Evolutionary conservation across 30 jellyfish, hydroid and myxozoan species (phyloP).

Genomic region (Nemopilema nomurai): DNA sequence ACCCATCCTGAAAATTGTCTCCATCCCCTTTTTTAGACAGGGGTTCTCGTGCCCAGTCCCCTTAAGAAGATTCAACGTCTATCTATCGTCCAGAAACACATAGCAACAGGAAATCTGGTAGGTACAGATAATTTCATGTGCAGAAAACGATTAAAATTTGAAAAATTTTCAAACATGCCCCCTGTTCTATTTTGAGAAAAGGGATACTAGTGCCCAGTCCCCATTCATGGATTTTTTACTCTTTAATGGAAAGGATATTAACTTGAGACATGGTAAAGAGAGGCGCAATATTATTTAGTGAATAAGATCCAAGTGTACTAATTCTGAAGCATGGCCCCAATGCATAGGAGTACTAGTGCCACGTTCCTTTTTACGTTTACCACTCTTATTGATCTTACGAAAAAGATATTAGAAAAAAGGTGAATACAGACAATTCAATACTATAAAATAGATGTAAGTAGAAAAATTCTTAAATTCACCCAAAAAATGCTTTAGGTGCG

Average conservation of each 20-base stretch:
- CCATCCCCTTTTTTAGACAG: background rate
- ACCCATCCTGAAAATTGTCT: background rate
- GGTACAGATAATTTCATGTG: background rate
- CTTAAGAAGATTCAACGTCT: background rate
- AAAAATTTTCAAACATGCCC: background rate
- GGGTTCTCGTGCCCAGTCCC: background rate
- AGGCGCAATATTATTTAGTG: background rate
- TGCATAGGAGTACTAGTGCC: conserved; percentile 31
- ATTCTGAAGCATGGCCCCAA: conserved; percentile 33
- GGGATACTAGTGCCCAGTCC: background rate
- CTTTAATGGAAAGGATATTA: background rate
- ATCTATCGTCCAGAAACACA: background rate
- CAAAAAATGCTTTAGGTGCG: background rate
- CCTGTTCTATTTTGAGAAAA: background rate
- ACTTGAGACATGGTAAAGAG: conserved; percentile 8
- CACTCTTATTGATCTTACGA: conserved; percentile 7
- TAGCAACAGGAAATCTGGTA: background rate
- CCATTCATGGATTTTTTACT: background rate
- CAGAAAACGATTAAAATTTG: background rate
- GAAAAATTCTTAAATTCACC: conserved; percentile 6
- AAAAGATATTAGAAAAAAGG: conserved; percentile 2
- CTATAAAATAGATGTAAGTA: conserved; percentile 6
- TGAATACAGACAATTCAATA: conserved; percentile 6
- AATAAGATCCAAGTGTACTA: background rate
- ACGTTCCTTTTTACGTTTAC: conserved; percentile 2